Percentiles rank a stretch among this genome's conserved stretches.
These are phyloP conservation scores for Hydrozoanthus tunicans DNA, from an alignment of 64 coral and sea anemone genomes.

Conservation along the genomic window DNA sequence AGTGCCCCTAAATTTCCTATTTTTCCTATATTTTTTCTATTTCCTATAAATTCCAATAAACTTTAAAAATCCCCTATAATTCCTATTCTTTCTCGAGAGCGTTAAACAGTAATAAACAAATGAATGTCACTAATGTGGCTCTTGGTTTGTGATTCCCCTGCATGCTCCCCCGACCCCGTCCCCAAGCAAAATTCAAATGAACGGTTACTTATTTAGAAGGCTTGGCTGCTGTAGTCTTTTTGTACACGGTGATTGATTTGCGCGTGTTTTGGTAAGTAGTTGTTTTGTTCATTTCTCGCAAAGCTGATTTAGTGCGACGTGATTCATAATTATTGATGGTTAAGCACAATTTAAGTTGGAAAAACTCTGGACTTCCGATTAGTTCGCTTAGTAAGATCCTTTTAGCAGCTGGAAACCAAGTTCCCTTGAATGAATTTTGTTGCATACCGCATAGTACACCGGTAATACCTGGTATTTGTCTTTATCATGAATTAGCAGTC, in stretches of 20 bases:
- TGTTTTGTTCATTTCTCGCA: background rate
- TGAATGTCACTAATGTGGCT: too few relatives aligned
- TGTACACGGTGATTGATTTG: constrained; percentile 9
- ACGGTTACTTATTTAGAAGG: constrained; percentile 39
- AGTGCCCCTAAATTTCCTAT: too few relatives aligned
- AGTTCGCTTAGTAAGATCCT: constrained; percentile 32
- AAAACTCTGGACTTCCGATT: constrained; percentile 24
- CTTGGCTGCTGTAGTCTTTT: constrained; percentile 28
- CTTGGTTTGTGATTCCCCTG: too few relatives aligned
- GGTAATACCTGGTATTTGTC: background rate
- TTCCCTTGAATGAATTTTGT: constrained; percentile 25
- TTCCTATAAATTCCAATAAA: too few relatives aligned
- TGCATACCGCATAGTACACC: background rate
- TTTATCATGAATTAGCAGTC: background rate
- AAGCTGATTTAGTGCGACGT: constrained; percentile 11
- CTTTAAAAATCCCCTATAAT: too few relatives aligned
- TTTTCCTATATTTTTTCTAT: too few relatives aligned
- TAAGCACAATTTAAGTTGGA: constrained; percentile 31
- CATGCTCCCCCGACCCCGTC: background rate
- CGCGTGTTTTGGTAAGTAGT: constrained; percentile 28
- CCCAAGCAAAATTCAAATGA: background rate
- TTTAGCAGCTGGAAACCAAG: constrained; percentile 36
- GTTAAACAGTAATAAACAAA: too few relatives aligned
- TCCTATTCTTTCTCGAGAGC: too few relatives aligned
- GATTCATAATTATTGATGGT: constrained; percentile 17